A percentile compares a stretch with the other conserved stretches of the same genome.
phyloP scores from a whole-genome alignment of 2,888 invertebrate species.

The Alsophila aescularia region DNA sequence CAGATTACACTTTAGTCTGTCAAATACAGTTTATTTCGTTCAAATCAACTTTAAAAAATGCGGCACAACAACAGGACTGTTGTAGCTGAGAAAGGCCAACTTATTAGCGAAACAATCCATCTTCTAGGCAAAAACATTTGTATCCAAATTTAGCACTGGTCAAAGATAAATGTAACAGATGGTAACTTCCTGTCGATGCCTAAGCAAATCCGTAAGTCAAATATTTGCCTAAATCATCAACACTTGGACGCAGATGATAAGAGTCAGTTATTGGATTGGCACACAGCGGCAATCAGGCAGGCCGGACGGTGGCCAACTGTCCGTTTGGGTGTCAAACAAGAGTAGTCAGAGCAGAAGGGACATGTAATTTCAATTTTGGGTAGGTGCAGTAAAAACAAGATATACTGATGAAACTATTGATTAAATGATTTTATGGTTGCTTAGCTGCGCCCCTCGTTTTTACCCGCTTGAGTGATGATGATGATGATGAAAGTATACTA shows the following conservation, averaged over 20 bases:
- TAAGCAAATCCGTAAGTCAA: slow-evolving; percentile 37
- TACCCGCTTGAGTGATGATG: too few species aligned
- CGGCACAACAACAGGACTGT: too few species aligned
- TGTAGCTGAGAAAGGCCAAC: too few species aligned
- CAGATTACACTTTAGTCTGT: too few species aligned
- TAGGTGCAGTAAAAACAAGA: background rate
- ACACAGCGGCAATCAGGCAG: slow-evolving; percentile 54
- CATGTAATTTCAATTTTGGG: background rate
- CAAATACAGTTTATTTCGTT: too few species aligned
- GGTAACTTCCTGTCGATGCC: slow-evolving; percentile 24
- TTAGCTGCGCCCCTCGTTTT: too few species aligned
- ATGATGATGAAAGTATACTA: too few species aligned
- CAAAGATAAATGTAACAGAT: slow-evolving; percentile 23
- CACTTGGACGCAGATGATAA: slow-evolving; percentile 50
- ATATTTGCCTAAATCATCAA: slow-evolving; percentile 41
- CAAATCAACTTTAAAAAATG: too few species aligned
- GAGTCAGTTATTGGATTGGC: slow-evolving; percentile 56
- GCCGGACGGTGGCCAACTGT: slow-evolving; percentile 15
- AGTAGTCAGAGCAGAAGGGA: slow-evolving; percentile 1
- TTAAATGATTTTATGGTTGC: too few species aligned
- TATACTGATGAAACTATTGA: too few species aligned
- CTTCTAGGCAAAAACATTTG: slow-evolving; percentile 13
- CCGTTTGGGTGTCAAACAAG: background rate
- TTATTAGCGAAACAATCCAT: background rate
- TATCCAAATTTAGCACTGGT: background rate